A percentile compares a stretch with the other conserved stretches of the same genome.
Evolutionary conservation across 2,113 vertebrate genomes (phyloP).

Genomic region (Nothoprocta perdicaria): DNA sequence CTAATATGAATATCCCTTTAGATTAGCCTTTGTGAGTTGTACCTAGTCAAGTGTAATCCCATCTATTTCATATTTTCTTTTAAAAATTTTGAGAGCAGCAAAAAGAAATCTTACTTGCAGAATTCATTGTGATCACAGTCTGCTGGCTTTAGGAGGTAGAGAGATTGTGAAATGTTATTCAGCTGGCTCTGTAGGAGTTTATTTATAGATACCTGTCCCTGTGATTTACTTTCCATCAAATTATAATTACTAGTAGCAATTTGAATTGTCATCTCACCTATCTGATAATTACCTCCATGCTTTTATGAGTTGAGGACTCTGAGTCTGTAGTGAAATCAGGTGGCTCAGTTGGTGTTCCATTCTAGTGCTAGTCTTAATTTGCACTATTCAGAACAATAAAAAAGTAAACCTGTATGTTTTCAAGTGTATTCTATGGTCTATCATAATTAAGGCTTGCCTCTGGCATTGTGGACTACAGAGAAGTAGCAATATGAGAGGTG

Average conservation of each 20-base stretch:
- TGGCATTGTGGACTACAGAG: not conserved
- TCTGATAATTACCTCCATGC: slow-evolving; percentile 49
- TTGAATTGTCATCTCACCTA: slow-evolving; percentile 56
- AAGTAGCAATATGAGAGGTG: not conserved
- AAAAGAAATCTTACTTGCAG: slow-evolving; percentile 4
- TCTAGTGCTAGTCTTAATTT: slow-evolving; percentile 33
- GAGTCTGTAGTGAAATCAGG: slow-evolving; percentile 39
- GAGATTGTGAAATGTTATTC: slow-evolving; percentile 44
- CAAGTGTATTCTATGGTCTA: not conserved
- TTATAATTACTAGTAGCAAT: slow-evolving; percentile 63
- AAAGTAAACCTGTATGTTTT: not conserved
- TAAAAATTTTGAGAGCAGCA: slow-evolving; percentile 22
- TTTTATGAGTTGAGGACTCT: slow-evolving; percentile 61
- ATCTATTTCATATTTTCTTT: not conserved
- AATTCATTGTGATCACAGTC: slow-evolving; percentile 2
- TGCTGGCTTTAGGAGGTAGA: slow-evolving; percentile 51
- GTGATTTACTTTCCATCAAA: slow-evolving; percentile 63
- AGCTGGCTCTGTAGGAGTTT: slow-evolving; percentile 46
- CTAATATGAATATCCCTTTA: accelerated
- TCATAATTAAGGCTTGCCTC: not conserved
- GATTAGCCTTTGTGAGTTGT: not conserved
- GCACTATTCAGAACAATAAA: not conserved
- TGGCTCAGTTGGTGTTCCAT: slow-evolving; percentile 18
- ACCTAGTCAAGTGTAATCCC: not conserved
- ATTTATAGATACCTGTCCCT: slow-evolving; percentile 58